Base-by-base conservation (phyloP, 2,113 vertebrate genomes). In the Epinephelus fuscoguttatus region DNA sequence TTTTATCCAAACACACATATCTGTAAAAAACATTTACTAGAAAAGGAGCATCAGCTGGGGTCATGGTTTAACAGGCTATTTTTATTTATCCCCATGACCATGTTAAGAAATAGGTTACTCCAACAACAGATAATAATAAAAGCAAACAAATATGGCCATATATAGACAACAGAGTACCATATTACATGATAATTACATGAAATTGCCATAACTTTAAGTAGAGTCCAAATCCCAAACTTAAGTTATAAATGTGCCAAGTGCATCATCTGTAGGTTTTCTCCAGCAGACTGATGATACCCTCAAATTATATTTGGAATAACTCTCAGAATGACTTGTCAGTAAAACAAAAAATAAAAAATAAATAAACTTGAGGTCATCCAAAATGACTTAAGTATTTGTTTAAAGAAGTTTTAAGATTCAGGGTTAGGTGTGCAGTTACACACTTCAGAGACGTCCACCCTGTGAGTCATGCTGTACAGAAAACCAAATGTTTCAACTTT, bases 401-500 rank as follows among this genome's bases (percentile, higher is more conserved):
- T 11, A 42, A 53, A 18, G 33, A 6, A 5, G 42, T 57, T 63
- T 50, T 50, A 17, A 57, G 50, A 27, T 6, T 83, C 23, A 33
- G 47, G 21, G 21, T 70, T 49, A 33, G 55, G 37, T 55, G 21
- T 3, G n/a, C 49, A 30, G n/a, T 53, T 42, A 21, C 10, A 67
- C 50, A n/a, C 7, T 53, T 14, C 18, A 73, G 27, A 23, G n/a
- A 50, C 17, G 27, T 66, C 27, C 9, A 42, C 42, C 71, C 12
- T n/a, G 66, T 50, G 50, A 59, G 21, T 40, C 33, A 49, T 27
- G 57, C 42, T 70, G 27, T 12, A 12, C 60, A 42, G 27, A 66
- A 75, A 71, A 78, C 40, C 21, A 23, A n/a, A 60, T 67, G 12
- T 60, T 67, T n/a, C 33, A 84, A 60, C 12, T 77, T 50, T 63